A percentile compares a stretch with the other conserved stretches of the same genome.
phyloP scores from a whole-genome alignment of 2,797 vertebrate genomes.

The Erpetoichthys calabaricus region DNA sequence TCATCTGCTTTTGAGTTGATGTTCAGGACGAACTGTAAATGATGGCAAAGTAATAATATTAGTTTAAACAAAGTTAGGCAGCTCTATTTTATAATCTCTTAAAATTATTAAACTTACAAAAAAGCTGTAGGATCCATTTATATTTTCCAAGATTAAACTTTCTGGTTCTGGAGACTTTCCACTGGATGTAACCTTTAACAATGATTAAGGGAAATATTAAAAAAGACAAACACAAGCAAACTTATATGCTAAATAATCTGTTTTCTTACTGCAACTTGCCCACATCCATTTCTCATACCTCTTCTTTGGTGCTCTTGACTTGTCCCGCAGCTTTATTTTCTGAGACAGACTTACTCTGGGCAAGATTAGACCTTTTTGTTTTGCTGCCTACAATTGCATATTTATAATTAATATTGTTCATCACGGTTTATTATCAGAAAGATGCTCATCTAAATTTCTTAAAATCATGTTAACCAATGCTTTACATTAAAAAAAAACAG shows the following conservation, averaged over 20 bases:
- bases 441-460: too few relatives aligned
- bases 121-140: slow-evolving; percentile 45
- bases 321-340: too few relatives aligned
- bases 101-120: slow-evolving; percentile 36
- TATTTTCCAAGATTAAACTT: slow-evolving; percentile 30
- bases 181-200: slow-evolving; percentile 24
- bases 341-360: too few relatives aligned
- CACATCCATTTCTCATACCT: background rate
- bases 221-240: background rate
- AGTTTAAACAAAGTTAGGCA: background rate
- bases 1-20: slow-evolving; percentile 35
- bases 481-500: too few relatives aligned
- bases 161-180: slow-evolving; percentile 8
- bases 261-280: background rate
- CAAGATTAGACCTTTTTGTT: too few relatives aligned
- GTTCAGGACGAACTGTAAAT: slow-evolving; percentile 45
- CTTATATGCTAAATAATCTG: too few relatives aligned
- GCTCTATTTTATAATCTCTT: background rate
- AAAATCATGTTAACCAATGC: too few relatives aligned
- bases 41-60: background rate
- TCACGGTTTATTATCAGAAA: too few relatives aligned
- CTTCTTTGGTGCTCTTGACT: background rate
- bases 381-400: too few relatives aligned
- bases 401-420: too few relatives aligned
- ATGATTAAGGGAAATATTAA: background rate